phyloP scores from a whole-genome alignment of 2,888 invertebrate genomes.

The Rhynchonema sp. region DNA sequence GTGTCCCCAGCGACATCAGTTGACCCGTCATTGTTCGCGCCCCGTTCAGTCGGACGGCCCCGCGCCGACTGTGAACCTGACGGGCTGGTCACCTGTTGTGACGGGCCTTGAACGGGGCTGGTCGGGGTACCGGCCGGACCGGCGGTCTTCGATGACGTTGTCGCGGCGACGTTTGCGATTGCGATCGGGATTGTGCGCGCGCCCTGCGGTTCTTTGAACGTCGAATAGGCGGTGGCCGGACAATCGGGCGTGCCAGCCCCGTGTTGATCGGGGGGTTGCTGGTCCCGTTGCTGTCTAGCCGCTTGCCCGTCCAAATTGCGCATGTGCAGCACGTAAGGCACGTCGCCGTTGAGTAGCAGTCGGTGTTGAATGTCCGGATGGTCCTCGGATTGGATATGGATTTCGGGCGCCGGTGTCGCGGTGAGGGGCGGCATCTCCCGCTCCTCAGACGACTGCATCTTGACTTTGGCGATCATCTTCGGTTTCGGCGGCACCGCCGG shows the following conservation, averaged over 20 bases:
- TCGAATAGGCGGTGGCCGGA: constrained; percentile 8
- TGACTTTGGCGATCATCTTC: constrained; percentile 5
- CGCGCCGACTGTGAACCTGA: constrained; percentile 11
- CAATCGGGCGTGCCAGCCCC: neutral
- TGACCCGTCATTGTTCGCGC: too few species aligned
- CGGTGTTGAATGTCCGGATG: constrained; percentile 19
- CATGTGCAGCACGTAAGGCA: constrained; percentile 27
- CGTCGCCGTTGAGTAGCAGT: constrained; percentile 17
- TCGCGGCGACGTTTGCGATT: neutral
- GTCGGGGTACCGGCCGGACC: too few species aligned
- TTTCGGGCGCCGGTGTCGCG: constrained; percentile 5
- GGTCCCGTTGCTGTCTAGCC: neutral
- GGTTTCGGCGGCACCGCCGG: constrained; percentile 23
- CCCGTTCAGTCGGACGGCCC: too few species aligned
- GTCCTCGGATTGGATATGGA: constrained; percentile 24
- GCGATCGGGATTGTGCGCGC: constrained; percentile 6
- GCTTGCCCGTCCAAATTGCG: constrained; percentile 13
- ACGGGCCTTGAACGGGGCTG: too few species aligned
- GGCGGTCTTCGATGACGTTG: neutral
- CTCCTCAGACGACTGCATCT: neutral
- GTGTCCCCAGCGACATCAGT: neutral
- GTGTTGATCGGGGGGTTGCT: neutral
- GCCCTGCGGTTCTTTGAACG: constrained; percentile 11
- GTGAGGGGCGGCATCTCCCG: neutral
- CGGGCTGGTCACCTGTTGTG: too few species aligned